Evolutionary conservation across 2,888 invertebrate genomes (phyloP).

Genomic region (Acrobasis consociella): DNA sequence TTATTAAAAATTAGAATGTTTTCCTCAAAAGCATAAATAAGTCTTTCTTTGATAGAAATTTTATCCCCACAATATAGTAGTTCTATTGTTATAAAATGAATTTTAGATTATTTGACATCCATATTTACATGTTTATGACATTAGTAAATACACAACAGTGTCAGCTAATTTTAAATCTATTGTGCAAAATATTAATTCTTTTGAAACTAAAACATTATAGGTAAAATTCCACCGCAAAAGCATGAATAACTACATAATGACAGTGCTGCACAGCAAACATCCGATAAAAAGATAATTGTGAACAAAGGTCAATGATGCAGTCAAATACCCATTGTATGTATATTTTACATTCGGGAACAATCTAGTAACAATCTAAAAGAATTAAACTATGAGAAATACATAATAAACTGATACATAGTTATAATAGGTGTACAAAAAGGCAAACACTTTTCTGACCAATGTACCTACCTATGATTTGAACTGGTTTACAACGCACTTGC

Average conservation of each 20-base stretch:
- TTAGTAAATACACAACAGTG: too few species aligned
- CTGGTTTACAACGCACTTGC: neutral
- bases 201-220: neutral
- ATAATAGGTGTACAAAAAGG: neutral
- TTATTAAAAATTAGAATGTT: too few species aligned
- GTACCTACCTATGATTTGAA: neutral
- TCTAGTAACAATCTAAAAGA: neutral
- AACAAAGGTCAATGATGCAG: conserved; percentile 23
- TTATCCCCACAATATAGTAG: too few species aligned
- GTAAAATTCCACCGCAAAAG: neutral
- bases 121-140: too few species aligned
- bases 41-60: too few species aligned
- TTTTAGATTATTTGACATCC: too few species aligned
- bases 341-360: neutral
- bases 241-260: conserved; percentile 8
- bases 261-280: conserved; percentile 21
- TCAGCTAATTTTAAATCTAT: too few species aligned
- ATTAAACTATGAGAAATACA: neutral
- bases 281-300: conserved; percentile 22
- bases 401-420: neutral
- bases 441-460: neutral
- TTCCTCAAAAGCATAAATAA: too few species aligned
- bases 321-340: neutral
- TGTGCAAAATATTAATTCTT: too few species aligned
- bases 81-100: too few species aligned